phyloP scores from a whole-genome alignment of 2,797 vertebrate species.

The Apogon hyalosoma region DNA sequence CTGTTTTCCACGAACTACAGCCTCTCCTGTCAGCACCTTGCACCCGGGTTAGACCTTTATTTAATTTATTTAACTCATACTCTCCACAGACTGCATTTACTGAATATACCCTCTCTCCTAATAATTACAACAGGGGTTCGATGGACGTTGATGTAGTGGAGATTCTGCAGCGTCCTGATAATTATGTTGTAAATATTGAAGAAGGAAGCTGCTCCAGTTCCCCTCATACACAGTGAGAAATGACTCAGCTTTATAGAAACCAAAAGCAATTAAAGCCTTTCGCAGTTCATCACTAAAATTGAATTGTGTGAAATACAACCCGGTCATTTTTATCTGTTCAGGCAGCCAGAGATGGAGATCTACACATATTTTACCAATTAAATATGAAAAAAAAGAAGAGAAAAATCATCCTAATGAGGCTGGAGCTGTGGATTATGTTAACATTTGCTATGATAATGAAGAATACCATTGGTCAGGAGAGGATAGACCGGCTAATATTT shows the following conservation, averaged over 20 bases:
- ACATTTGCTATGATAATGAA: slow-evolving; percentile 40
- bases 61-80: neutral
- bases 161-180: slow-evolving; percentile 33
- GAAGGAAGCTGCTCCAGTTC: slow-evolving; percentile 32
- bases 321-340: slow-evolving; percentile 63
- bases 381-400: slow-evolving; percentile 49
- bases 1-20: neutral
- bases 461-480: slow-evolving; percentile 18
- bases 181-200: slow-evolving; percentile 54
- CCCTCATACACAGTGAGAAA: slow-evolving; percentile 47
- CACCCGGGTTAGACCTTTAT: neutral
- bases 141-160: slow-evolving; percentile 22
- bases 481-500: slow-evolving; percentile 53
- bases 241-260: slow-evolving; percentile 64
- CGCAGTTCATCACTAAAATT: slow-evolving; percentile 69
- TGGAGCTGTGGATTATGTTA: slow-evolving; percentile 34
- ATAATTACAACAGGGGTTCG: slow-evolving; percentile 8
- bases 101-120: neutral
- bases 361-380: slow-evolving; percentile 54
- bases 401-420: slow-evolving; percentile 66
- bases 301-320: slow-evolving; percentile 70
- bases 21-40: neutral
- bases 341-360: slow-evolving; percentile 38
- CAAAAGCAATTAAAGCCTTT: slow-evolving; percentile 74
- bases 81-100: neutral